Evolutionary conservation across 2,113 vertebrate species (phyloP).

Genomic region (Thalassoma bifasciatum): DNA sequence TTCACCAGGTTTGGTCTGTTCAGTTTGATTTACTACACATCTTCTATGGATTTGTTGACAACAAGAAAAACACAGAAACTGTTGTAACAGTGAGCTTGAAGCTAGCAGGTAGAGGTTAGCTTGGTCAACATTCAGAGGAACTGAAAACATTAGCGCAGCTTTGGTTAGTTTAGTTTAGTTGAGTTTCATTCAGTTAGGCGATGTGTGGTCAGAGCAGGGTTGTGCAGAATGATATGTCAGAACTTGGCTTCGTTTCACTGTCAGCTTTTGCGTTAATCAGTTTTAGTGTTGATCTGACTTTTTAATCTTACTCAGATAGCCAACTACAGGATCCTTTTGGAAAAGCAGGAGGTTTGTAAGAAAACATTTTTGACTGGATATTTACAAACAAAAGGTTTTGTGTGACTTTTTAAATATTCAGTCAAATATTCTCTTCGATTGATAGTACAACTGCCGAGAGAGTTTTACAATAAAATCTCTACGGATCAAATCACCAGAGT

Average conservation of each 20-base stretch:
- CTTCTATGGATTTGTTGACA: neutral
- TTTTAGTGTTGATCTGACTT: conserved; percentile 2
- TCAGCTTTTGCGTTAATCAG: conserved; percentile 19
- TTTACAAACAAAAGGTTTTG: neutral
- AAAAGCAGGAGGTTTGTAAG: no score
- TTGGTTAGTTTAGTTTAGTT: conserved; percentile 59
- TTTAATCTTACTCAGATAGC: neutral
- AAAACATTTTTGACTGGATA: no score
- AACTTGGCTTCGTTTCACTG: conserved; percentile 5
- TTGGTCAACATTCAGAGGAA: conserved; percentile 16
- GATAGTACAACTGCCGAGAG: neutral
- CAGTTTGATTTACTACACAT: neutral
- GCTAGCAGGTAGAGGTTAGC: conserved; percentile 13
- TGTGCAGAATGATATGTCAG: conserved; percentile 47
- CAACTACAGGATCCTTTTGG: no score
- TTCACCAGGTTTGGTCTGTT: no score
- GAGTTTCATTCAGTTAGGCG: conserved; percentile 35
- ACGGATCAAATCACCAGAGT: conserved; percentile 15
- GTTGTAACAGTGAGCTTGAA: conserved; percentile 2
- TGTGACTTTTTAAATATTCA: neutral
- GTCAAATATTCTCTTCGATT: neutral
- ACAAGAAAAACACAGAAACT: neutral
- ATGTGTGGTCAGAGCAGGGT: conserved; percentile 19
- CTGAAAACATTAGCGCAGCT: conserved; percentile 13
- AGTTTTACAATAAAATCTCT: conserved; percentile 20